These are phyloP conservation scores for Meliscaeva auricollis DNA, from an alignment of 2,888 invertebrate genomes.

Conservation along the genomic window DNA sequence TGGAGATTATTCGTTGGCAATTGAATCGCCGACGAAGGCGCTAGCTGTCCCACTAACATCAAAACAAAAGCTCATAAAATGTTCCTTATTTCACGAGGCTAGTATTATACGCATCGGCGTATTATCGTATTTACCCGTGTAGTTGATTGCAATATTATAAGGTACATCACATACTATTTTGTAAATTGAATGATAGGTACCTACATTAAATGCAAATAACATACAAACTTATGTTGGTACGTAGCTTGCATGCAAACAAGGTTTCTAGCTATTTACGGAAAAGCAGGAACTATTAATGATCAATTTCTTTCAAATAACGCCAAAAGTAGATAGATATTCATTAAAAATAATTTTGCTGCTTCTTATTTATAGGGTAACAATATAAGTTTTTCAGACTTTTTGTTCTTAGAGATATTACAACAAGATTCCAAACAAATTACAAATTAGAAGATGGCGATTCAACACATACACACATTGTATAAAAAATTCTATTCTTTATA, in stretches of 20 bases:
- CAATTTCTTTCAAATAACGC: not conserved
- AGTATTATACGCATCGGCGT: not conserved
- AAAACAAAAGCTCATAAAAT: constrained; percentile 75
- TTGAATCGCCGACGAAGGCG: constrained; percentile 81
- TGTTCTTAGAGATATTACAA: not conserved
- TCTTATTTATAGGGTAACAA: not conserved
- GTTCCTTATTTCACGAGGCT: constrained; percentile 48
- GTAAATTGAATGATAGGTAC: constrained; percentile 6
- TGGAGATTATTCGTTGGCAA: constrained; percentile 80
- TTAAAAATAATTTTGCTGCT: not conserved
- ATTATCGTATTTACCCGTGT: constrained; percentile 20
- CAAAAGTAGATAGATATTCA: not conserved
- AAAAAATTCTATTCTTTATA: too few relatives aligned
- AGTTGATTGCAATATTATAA: constrained; percentile 8
- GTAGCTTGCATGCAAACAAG: not conserved
- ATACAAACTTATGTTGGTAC: too few relatives aligned
- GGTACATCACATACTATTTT: constrained; percentile 28
- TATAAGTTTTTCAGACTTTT: not conserved
- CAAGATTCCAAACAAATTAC: constrained; percentile 35
- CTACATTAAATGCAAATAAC: not conserved
- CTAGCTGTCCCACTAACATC: constrained; percentile 83
- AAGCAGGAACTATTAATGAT: not conserved
- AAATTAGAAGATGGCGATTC: constrained; percentile 72
- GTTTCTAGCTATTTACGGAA: not conserved
- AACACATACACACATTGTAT: constrained; percentile 65